Percentiles rank a stretch among this genome's conserved stretches.
Evolutionary conservation across 1,140 invertebrate species (phyloP).

Genomic region (Philotrypesis tridentata): DNA sequence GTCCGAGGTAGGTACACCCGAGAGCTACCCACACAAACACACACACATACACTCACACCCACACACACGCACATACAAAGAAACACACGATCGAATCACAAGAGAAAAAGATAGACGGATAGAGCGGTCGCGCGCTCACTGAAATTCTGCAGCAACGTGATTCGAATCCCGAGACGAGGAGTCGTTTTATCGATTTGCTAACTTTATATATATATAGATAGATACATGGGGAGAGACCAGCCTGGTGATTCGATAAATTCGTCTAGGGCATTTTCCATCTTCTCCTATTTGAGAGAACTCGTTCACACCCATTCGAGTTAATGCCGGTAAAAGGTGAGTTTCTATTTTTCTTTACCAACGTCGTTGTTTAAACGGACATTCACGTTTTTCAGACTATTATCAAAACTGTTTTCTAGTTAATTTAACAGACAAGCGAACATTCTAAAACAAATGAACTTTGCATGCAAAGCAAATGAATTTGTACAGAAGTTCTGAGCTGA

Average conservation of each 20-base stretch:
- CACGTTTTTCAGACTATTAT: too few relatives aligned
- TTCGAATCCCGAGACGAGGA: conserved; percentile 53
- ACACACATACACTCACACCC: background rate
- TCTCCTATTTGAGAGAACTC: background rate
- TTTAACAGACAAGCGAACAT: too few relatives aligned
- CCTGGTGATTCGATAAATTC: background rate
- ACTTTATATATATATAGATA: conserved; percentile 35
- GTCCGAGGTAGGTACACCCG: background rate
- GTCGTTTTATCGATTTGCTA: conserved; percentile 52
- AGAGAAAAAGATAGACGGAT: conserved; percentile 11
- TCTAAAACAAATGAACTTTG: too few relatives aligned
- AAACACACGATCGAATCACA: too few relatives aligned
- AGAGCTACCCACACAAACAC: background rate
- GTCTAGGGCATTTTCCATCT: background rate
- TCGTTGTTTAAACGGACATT: too few relatives aligned
- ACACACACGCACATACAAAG: background rate
- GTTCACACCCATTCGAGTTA: background rate
- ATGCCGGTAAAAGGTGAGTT: too few relatives aligned
- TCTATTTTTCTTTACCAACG: too few relatives aligned
- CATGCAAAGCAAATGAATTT: too few relatives aligned
- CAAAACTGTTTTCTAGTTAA: too few relatives aligned
- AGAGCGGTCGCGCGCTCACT: conserved; percentile 3
- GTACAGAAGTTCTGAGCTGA: too few relatives aligned
- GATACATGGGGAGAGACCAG: background rate
- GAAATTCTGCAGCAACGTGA: conserved; percentile 61